These are phyloP conservation scores for Sialis lutaria DNA, from an alignment of 2,888 invertebrate genomes.

Conservation along the genomic window DNA sequence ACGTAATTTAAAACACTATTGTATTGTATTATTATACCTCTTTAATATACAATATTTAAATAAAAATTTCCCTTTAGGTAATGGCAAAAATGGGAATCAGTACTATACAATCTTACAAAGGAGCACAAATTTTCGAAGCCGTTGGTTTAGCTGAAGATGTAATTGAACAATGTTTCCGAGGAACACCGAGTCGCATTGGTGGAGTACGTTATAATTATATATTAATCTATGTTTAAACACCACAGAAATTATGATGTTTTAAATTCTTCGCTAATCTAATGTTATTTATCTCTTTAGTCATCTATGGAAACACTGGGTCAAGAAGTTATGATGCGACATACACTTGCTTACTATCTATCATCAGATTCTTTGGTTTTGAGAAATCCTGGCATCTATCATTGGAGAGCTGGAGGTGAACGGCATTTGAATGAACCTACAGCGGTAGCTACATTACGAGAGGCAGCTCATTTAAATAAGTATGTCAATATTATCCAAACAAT, in stretches of 20 bases:
- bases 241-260: too few species aligned
- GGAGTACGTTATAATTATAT: conserved; percentile 41
- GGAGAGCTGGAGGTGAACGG: conserved; percentile 93
- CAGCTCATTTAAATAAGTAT: conserved; percentile 2
- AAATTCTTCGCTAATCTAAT: too few species aligned
- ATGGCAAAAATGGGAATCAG: conserved; percentile 99
- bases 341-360: conserved; percentile 50
- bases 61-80: conserved; percentile 16
- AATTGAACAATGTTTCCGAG: conserved; percentile 83
- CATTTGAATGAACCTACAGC: conserved; percentile 88
- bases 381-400: conserved; percentile 84
- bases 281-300: neutral
- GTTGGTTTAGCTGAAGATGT: conserved; percentile 88
- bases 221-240: too few species aligned
- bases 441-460: conserved; percentile 22
- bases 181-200: conserved; percentile 52
- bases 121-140: conserved; percentile 98
- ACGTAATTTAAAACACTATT: neutral
- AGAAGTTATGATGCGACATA: conserved; percentile 71
- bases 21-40: neutral
- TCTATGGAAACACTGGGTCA: conserved; percentile 73
- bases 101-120: conserved; percentile 95
- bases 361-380: conserved; percentile 57
- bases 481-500: neutral
- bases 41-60: neutral